These are phyloP conservation scores for Hemiscyllium ocellatum DNA, from an alignment of 2,113 vertebrate species.

Conservation along the genomic window DNA sequence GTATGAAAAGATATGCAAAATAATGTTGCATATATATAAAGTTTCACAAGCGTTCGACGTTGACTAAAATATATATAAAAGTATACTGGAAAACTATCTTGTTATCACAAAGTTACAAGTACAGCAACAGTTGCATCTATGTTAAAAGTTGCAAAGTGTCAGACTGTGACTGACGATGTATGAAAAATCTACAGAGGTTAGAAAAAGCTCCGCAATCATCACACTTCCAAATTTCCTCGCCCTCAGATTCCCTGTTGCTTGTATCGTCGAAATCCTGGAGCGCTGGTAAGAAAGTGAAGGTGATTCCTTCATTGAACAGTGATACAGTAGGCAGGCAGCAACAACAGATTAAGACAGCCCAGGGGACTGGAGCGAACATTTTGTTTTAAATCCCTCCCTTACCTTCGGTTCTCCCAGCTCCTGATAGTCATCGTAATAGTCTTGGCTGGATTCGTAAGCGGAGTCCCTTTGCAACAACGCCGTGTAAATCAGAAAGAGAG, in stretches of 20 bases:
- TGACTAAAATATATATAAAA: too few relatives aligned
- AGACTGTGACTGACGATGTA: background rate
- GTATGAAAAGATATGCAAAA: background rate
- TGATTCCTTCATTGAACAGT: background rate
- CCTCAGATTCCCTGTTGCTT: background rate
- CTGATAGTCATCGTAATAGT: constrained; percentile 58
- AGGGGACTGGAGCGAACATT: too few relatives aligned
- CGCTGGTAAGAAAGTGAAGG: background rate
- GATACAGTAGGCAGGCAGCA: background rate
- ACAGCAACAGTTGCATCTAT: background rate
- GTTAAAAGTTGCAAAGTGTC: background rate
- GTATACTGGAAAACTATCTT: too few relatives aligned
- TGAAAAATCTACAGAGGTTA: background rate
- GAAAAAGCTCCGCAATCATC: background rate
- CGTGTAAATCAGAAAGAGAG: constrained; percentile 50
- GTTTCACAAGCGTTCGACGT: too few relatives aligned
- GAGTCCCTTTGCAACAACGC: constrained; percentile 42
- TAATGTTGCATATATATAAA: background rate
- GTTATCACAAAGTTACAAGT: too few relatives aligned
- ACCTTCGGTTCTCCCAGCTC: constrained; percentile 58
- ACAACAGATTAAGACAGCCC: background rate
- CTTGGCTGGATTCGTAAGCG: constrained; percentile 60
- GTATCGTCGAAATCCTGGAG: background rate
- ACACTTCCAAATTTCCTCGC: background rate
- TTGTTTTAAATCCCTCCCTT: constrained; percentile 40